Base-by-base conservation (phyloP, 2,113 vertebrate genomes). In the Drymodes brunneopygia region DNA sequence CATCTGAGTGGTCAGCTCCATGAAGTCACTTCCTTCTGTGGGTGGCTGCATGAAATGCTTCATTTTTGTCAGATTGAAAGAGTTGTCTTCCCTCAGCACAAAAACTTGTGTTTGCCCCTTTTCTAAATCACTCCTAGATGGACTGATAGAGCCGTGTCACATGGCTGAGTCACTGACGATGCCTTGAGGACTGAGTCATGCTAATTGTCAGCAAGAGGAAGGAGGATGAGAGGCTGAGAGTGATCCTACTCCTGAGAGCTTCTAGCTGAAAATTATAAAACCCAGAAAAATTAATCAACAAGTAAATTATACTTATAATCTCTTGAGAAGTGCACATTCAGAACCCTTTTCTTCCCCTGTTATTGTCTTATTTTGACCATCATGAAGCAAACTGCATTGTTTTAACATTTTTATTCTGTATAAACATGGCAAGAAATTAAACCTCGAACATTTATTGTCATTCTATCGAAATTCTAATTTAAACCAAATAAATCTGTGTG, bases 1-100 rank as follows among this genome's bases (percentile, higher is more conserved):
- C 16, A 82, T 4, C 61, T 75, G 80, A 88, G 58, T 75, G 78
- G 70, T 66, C 80, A 88, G 72, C 75, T 90, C 4, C 33, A 47
- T 64, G 54, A 86, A 80, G 64, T 62, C 61, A 57, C 53, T 81
- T 89, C 77, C 58, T 74, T 75, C 61, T 65, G 53, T 60, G 66
- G 61, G 81, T 95, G 65, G 53, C 20, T 88, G 58, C 18, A 50
- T 60, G 45, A 73, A 87, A 94, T 9, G 12, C 33, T 84, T 87
- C 60, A 51, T 88, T 88, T 95, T 86, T 94, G 69, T 80, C 79
- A 69, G 14, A 42, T 5, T 73, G 58, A 79, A 85, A 77, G 27
- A 44, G 27, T 13, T 91, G 53, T 65, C 73, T 95, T 92, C 29
- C 85, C 58, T 86, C 45, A 91, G 58, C 47, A 87, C 15, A 48